phyloP scores from a whole-genome alignment of 2,797 vertebrate species.

The Sebastes kiyomatsui region DNA sequence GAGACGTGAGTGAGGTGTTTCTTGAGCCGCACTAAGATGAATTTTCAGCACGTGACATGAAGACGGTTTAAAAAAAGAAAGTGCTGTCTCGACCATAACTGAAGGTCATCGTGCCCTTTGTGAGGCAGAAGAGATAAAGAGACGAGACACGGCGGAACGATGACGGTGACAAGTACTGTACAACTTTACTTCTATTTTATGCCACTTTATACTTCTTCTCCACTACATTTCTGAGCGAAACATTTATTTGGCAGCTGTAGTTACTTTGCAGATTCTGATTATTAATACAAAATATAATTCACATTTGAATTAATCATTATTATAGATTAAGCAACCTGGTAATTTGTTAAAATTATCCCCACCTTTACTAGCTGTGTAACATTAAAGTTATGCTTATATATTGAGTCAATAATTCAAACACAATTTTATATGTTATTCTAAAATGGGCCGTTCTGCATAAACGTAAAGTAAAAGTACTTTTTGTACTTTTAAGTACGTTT shows the following conservation, averaged over 20 bases:
- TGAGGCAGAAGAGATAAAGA: conserved; percentile 44
- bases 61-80: neutral
- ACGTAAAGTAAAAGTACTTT: neutral
- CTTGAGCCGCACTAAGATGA: neutral
- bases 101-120: conserved; percentile 50
- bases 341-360: neutral
- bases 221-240: neutral
- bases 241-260: neutral
- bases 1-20: neutral
- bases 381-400: neutral
- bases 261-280: neutral
- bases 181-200: neutral
- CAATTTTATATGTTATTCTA: no score
- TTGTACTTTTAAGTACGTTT: neutral
- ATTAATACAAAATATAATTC: neutral
- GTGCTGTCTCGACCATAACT: conserved; percentile 19
- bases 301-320: neutral
- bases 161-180: neutral
- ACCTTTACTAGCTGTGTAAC: neutral
- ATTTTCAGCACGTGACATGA: conserved; percentile 18
- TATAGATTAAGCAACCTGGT: neutral
- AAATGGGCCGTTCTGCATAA: neutral
- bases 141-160: conserved; percentile 15
- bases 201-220: neutral
- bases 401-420: neutral